Percentiles rank a stretch among this genome's conserved stretches.
phyloP scores from a whole-genome alignment of 2,797 vertebrate species.

The Anas flavirostris region DNA sequence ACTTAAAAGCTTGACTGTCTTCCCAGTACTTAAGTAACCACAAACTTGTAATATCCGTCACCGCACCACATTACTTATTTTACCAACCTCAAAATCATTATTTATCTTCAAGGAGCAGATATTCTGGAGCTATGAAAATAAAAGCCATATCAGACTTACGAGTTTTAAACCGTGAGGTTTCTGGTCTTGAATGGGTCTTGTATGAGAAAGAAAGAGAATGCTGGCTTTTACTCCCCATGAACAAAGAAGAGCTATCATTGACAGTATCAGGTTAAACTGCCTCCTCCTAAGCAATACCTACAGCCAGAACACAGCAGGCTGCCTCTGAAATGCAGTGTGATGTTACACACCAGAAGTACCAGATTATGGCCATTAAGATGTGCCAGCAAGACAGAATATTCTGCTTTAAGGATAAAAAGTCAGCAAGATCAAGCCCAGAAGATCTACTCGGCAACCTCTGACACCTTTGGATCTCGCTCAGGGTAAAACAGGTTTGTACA shows the following conservation, averaged over 20 bases:
- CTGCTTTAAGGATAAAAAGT: background rate
- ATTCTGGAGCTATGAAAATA: background rate
- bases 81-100: background rate
- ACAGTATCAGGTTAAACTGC: background rate
- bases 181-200: background rate
- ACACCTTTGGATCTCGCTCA: background rate
- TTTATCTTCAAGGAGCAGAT: background rate
- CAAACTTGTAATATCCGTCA: background rate
- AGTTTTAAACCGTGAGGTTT: background rate
- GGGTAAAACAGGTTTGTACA: background rate
- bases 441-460: background rate
- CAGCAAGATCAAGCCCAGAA: background rate
- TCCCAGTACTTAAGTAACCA: background rate
- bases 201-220: background rate
- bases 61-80: background rate
- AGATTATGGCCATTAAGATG: background rate
- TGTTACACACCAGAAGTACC: background rate
- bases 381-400: background rate
- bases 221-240: background rate
- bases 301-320: background rate
- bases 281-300: background rate
- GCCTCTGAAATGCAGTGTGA: background rate
- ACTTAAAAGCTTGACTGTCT: background rate
- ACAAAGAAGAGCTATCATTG: background rate
- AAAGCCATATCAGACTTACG: background rate